These are phyloP conservation scores for Himalopsyche phryganea DNA, from an alignment of 1,140 invertebrate species.

Conservation along the genomic window DNA sequence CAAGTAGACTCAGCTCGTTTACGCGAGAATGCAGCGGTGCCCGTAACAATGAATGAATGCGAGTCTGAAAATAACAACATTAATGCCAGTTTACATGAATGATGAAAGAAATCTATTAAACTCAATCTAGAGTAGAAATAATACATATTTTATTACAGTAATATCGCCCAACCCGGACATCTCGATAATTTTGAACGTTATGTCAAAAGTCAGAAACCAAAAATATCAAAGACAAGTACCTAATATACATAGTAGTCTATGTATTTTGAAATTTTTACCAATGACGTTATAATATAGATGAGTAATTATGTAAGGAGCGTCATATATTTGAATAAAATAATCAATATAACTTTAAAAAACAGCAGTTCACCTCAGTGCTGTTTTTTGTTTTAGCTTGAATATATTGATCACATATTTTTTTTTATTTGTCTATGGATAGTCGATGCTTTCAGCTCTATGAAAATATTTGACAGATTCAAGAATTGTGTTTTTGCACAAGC, in stretches of 20 bases:
- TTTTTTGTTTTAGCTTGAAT: too few species aligned
- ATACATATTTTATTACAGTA: constrained; percentile 3
- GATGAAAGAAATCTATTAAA: background rate
- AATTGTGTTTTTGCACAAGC: constrained; percentile 2
- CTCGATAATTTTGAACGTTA: background rate
- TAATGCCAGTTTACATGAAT: background rate
- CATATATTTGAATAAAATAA: too few species aligned
- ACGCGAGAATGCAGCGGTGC: constrained; percentile 9
- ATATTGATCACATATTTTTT: too few species aligned
- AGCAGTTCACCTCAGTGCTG: too few species aligned
- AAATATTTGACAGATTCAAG: too few species aligned
- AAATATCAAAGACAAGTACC: background rate
- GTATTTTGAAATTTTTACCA: too few species aligned
- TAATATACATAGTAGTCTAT: too few species aligned
- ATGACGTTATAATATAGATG: too few species aligned
- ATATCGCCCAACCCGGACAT: constrained; percentile 24
- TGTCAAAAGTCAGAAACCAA: background rate
- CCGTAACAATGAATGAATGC: constrained; percentile 11
- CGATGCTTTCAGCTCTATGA: too few species aligned
- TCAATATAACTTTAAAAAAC: too few species aligned
- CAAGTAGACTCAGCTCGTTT: constrained; percentile 14
- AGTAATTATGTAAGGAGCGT: too few species aligned
- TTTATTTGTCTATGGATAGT: too few species aligned
- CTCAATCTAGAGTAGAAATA: background rate
- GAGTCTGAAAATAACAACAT: constrained; percentile 18